phyloP scores from a whole-genome alignment of 2,888 invertebrate species.

The Tridacna gigas region DNA sequence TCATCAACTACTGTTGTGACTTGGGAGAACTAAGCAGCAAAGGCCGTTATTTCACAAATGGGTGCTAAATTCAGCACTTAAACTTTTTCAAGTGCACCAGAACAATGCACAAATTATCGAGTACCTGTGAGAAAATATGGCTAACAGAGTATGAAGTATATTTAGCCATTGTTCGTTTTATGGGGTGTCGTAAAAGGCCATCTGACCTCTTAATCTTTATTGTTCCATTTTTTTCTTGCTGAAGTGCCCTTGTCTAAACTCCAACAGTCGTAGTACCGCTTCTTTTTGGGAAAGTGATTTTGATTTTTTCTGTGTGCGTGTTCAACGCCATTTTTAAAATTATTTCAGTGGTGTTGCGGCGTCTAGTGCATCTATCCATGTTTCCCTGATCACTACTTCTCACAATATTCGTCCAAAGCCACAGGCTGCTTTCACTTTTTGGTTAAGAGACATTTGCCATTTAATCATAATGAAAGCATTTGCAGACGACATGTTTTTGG shows the following conservation, averaged over 20 bases:
- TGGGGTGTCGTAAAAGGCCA: neutral
- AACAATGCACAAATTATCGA: conserved; percentile 21
- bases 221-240: neutral
- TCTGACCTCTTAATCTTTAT: conserved; percentile 8
- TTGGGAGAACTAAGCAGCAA: too few species aligned
- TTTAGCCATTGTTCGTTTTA: conserved; percentile 2
- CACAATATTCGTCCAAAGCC: too few species aligned
- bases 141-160: conserved; percentile 1
- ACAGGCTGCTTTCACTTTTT: too few species aligned
- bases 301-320: too few species aligned
- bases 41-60: conserved; percentile 13
- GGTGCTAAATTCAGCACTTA: conserved; percentile 11
- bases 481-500: too few species aligned
- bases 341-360: too few species aligned
- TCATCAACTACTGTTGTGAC: too few species aligned
- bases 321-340: too few species aligned
- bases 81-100: conserved; percentile 5
- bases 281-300: neutral
- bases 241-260: neutral
- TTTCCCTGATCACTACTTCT: too few species aligned
- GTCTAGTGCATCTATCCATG: too few species aligned
- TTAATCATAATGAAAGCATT: too few species aligned
- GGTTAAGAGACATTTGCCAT: too few species aligned
- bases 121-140: conserved; percentile 6
- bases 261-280: neutral